These are phyloP conservation scores for Microcebus murinus DNA, from an alignment of 2,113 vertebrate genomes.

Conservation along the genomic window DNA sequence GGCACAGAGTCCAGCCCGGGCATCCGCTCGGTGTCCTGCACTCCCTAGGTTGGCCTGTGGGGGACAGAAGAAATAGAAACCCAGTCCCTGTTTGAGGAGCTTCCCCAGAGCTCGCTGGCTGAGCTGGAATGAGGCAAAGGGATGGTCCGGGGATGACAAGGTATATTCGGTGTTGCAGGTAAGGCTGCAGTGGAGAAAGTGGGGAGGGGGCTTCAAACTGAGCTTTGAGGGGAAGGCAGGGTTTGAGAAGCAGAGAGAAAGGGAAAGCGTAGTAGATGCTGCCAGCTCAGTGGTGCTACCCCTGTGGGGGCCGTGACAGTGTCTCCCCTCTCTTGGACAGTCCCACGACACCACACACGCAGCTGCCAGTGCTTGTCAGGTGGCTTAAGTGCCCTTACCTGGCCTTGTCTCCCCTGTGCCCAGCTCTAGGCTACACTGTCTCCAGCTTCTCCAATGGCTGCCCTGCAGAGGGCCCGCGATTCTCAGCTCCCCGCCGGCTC, in stretches of 20 bases:
- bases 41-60: background rate
- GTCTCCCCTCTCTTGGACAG: rapidly evolving
- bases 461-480: slow-evolving; percentile 89
- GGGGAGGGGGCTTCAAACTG: background rate
- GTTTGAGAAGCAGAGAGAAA: background rate
- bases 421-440: slow-evolving; percentile 93
- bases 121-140: background rate
- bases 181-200: background rate
- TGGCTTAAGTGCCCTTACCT: background rate
- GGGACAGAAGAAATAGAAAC: background rate
- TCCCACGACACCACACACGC: rapidly evolving
- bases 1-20: background rate
- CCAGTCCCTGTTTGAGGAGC: no score
- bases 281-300: background rate
- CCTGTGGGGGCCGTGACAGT: background rate
- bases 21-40: background rate
- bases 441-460: slow-evolving; percentile 96
- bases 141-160: background rate
- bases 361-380: background rate
- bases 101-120: background rate
- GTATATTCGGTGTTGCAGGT: background rate
- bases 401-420: background rate
- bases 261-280: no score
- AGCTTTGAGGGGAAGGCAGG: background rate
- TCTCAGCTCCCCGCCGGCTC: slow-evolving; percentile 78